phyloP scores from a whole-genome alignment of 2,113 vertebrate species.

The Mellivora capensis region DNA sequence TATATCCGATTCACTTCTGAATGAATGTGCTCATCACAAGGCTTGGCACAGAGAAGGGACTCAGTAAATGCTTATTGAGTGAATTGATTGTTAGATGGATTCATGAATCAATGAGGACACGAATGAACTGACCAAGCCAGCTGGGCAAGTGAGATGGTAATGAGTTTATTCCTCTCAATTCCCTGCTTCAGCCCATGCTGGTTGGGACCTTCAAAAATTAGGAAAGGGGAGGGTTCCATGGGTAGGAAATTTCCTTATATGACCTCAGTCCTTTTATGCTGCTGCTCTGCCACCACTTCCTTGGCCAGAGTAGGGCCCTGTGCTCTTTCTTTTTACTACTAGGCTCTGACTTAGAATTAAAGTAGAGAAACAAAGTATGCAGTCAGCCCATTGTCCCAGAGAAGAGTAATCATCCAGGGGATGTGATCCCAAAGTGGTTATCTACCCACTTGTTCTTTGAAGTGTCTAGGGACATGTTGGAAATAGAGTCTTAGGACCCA shows the following conservation, averaged over 20 bases:
- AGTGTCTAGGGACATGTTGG: background rate
- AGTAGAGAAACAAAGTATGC: background rate
- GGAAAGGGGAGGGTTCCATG: background rate
- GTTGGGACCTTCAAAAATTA: background rate
- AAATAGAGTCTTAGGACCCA: background rate
- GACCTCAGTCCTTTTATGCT: background rate
- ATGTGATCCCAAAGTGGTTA: background rate
- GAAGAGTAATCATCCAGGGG: background rate
- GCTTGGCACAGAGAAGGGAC: background rate
- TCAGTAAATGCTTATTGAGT: background rate
- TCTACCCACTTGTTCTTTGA: background rate
- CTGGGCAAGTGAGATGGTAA: background rate
- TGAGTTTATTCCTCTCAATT: background rate
- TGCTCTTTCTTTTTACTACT: background rate
- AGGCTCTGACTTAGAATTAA: background rate
- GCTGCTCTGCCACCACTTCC: background rate
- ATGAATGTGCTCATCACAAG: background rate
- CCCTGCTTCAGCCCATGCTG: background rate
- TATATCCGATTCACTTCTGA: background rate
- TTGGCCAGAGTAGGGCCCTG: background rate
- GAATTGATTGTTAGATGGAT: background rate
- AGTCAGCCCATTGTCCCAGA: background rate
- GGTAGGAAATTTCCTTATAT: background rate
- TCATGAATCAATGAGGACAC: background rate
- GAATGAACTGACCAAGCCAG: background rate